A percentile compares a stretch with the other conserved stretches of the same genome.
phyloP scores from a whole-genome alignment of 2,113 vertebrate genomes.

The Mungos mungo region DNA sequence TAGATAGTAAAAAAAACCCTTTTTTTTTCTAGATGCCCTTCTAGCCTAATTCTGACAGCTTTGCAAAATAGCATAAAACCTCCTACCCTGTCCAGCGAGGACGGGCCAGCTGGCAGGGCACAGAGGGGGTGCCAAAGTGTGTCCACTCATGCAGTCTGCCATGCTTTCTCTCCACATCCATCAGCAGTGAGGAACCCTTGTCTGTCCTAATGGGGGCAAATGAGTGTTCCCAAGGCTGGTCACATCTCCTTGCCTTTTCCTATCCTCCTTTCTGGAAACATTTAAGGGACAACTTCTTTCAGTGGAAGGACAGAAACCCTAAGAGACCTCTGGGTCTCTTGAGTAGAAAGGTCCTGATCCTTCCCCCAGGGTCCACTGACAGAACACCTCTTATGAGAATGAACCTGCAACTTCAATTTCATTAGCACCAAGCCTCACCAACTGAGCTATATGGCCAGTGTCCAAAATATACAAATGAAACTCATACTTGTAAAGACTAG shows the following conservation, averaged over 20 bases:
- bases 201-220: neutral
- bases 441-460: neutral
- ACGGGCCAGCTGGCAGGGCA: neutral
- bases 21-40: neutral
- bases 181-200: neutral
- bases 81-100: neutral
- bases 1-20: neutral
- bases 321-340: neutral
- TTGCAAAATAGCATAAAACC: neutral
- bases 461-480: slow-evolving; percentile 11
- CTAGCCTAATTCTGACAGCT: neutral
- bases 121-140: accelerated
- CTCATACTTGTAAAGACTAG: neutral
- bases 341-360: neutral
- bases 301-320: neutral
- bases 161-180: neutral
- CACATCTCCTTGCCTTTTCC: neutral
- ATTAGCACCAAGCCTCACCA: neutral
- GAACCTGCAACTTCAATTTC: neutral
- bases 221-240: neutral
- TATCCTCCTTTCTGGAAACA: neutral
- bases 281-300: neutral
- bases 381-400: neutral
- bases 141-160: neutral
- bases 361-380: neutral